Base-by-base conservation (phyloP, 1,140 invertebrate genomes). In the Cydia splendana region DNA sequence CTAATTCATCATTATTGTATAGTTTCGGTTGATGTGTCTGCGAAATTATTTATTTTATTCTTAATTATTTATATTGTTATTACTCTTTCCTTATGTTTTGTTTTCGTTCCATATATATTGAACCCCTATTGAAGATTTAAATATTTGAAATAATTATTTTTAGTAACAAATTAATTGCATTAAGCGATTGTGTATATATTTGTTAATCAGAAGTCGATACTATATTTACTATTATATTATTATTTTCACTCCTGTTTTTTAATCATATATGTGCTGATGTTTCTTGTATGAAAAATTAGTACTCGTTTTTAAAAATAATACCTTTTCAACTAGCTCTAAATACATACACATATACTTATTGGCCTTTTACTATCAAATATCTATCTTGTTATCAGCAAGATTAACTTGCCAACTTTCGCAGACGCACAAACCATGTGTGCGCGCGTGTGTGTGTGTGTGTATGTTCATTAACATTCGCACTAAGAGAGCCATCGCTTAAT, bases 401-500 rank as follows among this genome's bases (percentile, higher is more conserved):
- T 24, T 30, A 2, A 24, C 30, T 67, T 57, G 18, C 30, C 10
- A 69, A 34, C 82, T 84, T 84, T 86, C 81, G 84, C 83, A 84
- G 80, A 74, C 80, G 81, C 80, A 77, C 80, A 81, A 78, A 77
- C 45, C 13, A 62, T 71, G 75, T 76, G 78, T 83, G 80, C 80
- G 83, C 78, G 82, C 69, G 83, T 82, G 84, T 79, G 84, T 77
- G 82, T 84, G 82, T 84, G 82, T 84, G 80, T 85, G 81, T 81
- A 78, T 74, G 80, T 84, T 81, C 80, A 78, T 81, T 84, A 84
- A 86, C 81, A 81, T 38, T 78, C 75, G 81, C 83, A 86, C 83
- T 83, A 80, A 76, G 73, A 80, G 77, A 78, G 77, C 77, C 75
- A 76, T 38, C 34, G 48, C 75, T 76, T 69, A 28, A 76, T 76